A percentile compares a stretch with the other conserved stretches of the same genome.
Conservation (phyloP, 2,113 vertebrate genomes). For the Ranitomeya imitator region DNA sequence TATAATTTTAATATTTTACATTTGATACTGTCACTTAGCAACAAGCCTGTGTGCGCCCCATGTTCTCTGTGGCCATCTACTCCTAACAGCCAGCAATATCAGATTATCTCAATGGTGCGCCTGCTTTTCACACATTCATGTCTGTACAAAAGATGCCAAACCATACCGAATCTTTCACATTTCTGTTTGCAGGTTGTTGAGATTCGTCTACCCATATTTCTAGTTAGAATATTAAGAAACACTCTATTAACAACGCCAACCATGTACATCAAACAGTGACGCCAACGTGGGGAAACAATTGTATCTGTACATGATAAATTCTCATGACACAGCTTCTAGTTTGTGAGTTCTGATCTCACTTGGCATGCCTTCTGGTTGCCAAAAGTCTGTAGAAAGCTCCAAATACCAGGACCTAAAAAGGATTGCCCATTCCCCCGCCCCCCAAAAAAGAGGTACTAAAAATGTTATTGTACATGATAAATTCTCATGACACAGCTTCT, state of each 20-base stretch:
- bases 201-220: neutral
- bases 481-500: neutral
- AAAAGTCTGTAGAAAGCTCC: neutral
- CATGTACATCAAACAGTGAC: neutral
- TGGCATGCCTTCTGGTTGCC: too few species aligned
- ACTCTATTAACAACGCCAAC: neutral
- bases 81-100: slow-evolving; percentile 31
- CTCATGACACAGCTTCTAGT: neutral
- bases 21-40: slow-evolving; percentile 57
- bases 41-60: slow-evolving; percentile 45
- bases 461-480: neutral
- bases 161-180: neutral
- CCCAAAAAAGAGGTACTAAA: neutral
- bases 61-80: slow-evolving; percentile 35
- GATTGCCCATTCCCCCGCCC: neutral
- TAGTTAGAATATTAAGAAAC: neutral
- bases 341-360: neutral
- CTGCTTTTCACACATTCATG: neutral
- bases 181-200: neutral
- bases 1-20: slow-evolving; percentile 58
- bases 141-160: neutral
- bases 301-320: neutral
- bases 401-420: neutral
- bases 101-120: slow-evolving; percentile 34
- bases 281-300: neutral